Percentiles rank a stretch among this genome's conserved stretches.
phyloP scores from a whole-genome alignment of 2,797 vertebrate species.

The Coregonus suidteri region DNA sequence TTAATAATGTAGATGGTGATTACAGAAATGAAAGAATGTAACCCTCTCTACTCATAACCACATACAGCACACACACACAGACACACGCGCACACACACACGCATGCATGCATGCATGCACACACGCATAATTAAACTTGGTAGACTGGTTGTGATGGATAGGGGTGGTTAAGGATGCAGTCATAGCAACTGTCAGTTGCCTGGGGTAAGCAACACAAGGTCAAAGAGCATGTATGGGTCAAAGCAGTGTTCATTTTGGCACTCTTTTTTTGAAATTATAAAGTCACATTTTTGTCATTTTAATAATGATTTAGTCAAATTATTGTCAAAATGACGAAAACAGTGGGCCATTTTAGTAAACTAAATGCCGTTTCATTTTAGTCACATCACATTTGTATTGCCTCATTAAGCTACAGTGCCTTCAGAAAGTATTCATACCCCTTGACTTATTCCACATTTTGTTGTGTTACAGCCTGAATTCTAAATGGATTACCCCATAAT shows the following conservation, averaged over 20 bases:
- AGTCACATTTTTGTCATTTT: no score
- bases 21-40: constrained; percentile 5
- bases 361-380: background rate
- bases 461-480: no score
- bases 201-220: constrained; percentile 34
- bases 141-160: constrained; percentile 24
- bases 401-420: background rate
- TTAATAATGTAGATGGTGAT: constrained; percentile 28
- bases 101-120: constrained; percentile 13
- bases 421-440: no score
- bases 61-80: background rate
- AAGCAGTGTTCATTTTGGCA: constrained; percentile 23
- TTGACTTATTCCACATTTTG: no score
- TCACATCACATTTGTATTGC: background rate
- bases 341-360: no score
- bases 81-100: background rate
- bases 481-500: no score
- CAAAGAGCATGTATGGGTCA: constrained; percentile 29
- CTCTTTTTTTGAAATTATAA: background rate
- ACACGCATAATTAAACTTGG: background rate
- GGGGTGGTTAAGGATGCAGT: constrained; percentile 36
- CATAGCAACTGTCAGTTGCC: constrained; percentile 34
- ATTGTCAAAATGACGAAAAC: no score
- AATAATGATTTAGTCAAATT: no score
- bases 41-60: background rate